Percentiles rank a stretch among this genome's conserved stretches.
Evolutionary conservation across 2,888 invertebrate genomes (phyloP).

Genomic region (Acutogordius australiensis): DNA sequence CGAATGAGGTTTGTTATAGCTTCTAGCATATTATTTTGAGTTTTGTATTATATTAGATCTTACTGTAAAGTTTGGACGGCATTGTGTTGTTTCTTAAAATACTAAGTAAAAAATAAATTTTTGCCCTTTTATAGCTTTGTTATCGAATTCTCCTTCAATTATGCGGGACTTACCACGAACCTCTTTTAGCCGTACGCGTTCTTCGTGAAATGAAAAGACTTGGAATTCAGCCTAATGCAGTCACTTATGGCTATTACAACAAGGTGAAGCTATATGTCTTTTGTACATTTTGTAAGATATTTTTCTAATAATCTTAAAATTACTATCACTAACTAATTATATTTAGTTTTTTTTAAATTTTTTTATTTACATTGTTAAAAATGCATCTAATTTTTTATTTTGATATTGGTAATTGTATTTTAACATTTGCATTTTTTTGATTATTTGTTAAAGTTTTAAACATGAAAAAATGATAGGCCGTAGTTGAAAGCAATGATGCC

Average conservation of each 20-base stretch:
- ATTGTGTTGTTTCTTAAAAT: too few species aligned
- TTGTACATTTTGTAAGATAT: background rate
- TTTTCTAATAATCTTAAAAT: background rate
- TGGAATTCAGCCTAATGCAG: conserved; percentile 75
- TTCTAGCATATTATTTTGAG: too few species aligned
- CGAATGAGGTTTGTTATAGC: conserved; percentile 58
- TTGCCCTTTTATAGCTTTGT: conserved; percentile 56
- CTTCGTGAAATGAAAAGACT: conserved; percentile 50
- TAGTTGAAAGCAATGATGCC: conserved; percentile 71
- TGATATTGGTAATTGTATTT: too few species aligned
- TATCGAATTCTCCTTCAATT: conserved; percentile 93
- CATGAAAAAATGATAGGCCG: too few species aligned
- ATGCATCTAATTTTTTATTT: too few species aligned
- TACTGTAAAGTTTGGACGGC: too few species aligned
- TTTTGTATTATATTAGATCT: too few species aligned
- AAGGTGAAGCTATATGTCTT: too few species aligned
- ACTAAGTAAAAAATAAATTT: too few species aligned
- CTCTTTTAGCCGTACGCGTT: conserved; percentile 62
- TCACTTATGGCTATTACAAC: conserved; percentile 70
- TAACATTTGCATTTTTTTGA: too few species aligned
- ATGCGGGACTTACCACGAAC: conserved; percentile 70
- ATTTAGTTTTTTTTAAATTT: conserved; percentile 8
- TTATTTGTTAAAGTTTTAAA: too few species aligned
- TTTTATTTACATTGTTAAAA: background rate
- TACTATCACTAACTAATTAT: background rate